Base-by-base conservation (phyloP, 1,140 invertebrate genomes). In the Meloidogyne hapla region DNA sequence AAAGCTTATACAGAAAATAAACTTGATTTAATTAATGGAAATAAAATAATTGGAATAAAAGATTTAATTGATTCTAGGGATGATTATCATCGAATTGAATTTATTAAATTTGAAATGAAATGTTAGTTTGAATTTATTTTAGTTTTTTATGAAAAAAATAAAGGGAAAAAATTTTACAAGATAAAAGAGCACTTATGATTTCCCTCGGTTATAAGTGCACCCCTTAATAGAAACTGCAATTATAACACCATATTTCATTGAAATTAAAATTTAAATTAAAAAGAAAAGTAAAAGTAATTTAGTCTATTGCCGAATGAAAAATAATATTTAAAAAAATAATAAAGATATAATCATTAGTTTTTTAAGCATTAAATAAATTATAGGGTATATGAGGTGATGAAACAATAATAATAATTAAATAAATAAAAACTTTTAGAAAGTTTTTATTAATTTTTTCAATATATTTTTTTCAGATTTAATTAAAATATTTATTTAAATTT, bases 61-160 rank as follows among this genome's bases (percentile, higher is more conserved):
- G 71, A 73, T 33, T 38, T 73, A 64, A 73, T 73, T 61, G 71
- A 73, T 38, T 65, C 56, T 61, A 33, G 9, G 23, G 71, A 73
- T 64, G 71, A 73, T 21, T 73, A 73, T 33, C 71, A 73, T 33
- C 23, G 33, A 12, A 73, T 73, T 61, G 71, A 73, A 63, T 63
- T 73, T 64, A 42, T 73, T 40, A 73, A 73, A 73, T 73, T 61
- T 64, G 70, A 73, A 33, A 73, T 73, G 70, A 62, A 28, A 61
- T 38, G 70, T 72, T 21, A 61, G 70, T 62, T 18, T 5, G 21
- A 6, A 9, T 23, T 63, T 63, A 8, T 21, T 23, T 6, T 63
- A 21, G 25, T 23, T 21, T 63, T 63, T 26, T 21, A 63, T n/a
- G n/a, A n/a, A 63, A 21, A 63, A 26, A 63, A 63, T 63, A 26